phyloP scores from a whole-genome alignment of 2,113 vertebrate species.

The Litocranius walleri region DNA sequence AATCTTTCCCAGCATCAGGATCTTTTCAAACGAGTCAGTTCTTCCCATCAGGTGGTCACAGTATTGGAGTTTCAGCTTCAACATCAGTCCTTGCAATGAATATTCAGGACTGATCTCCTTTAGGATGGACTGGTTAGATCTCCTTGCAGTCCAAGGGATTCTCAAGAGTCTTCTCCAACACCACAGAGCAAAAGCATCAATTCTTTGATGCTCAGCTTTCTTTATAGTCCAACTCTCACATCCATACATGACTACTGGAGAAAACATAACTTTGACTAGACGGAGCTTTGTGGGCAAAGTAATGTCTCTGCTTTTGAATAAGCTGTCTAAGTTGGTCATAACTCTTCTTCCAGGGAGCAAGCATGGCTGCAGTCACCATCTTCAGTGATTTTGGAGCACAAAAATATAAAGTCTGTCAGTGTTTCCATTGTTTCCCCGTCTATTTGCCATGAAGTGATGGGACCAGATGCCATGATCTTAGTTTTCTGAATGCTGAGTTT shows the following conservation, averaged over 20 bases:
- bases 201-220: rapidly evolving
- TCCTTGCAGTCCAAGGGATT: neutral
- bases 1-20: neutral
- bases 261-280: neutral
- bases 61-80: neutral
- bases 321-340: neutral
- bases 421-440: neutral
- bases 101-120: neutral
- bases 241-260: neutral
- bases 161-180: neutral
- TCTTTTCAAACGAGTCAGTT: neutral
- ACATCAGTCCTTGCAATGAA: neutral
- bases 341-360: neutral
- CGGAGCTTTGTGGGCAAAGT: neutral
- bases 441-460: neutral
- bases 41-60: neutral
- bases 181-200: neutral
- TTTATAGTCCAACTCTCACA: neutral
- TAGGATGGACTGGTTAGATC: neutral
- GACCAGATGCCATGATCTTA: neutral
- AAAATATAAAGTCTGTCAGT: neutral
- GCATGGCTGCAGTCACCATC: neutral
- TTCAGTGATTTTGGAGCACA: neutral
- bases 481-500: neutral
- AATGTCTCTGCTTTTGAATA: neutral